Evolutionary conservation across 92 coral and sea anemone genomes (phyloP).

Genomic region (Bergia sp.): DNA sequence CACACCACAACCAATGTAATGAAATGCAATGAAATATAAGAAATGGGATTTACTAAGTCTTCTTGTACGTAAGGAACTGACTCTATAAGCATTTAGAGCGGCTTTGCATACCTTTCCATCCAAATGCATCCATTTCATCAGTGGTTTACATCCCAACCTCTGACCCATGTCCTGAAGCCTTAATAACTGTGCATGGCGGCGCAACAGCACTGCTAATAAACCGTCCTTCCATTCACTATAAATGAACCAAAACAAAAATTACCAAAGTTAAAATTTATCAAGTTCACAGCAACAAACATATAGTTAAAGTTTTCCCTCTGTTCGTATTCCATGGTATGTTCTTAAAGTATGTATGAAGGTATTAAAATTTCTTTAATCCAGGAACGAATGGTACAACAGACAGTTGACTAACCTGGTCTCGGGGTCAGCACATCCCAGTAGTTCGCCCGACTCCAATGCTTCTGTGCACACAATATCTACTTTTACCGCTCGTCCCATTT

Average conservation of each 20-base stretch:
- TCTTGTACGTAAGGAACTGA: background rate
- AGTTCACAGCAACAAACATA: background rate
- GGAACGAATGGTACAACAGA: background rate
- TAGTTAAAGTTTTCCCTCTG: too few species aligned
- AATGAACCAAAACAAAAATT: background rate
- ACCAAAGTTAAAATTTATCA: too few species aligned
- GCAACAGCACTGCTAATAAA: conserved; percentile 78
- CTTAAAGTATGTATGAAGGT: too few species aligned
- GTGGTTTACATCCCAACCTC: conserved; percentile 66
- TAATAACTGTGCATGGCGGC: conserved; percentile 79
- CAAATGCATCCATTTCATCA: conserved; percentile 97
- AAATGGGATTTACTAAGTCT: too few species aligned
- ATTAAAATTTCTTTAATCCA: background rate
- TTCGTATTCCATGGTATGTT: too few species aligned
- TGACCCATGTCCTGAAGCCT: conserved; percentile 73
- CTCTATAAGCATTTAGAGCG: background rate
- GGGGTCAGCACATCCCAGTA: conserved; percentile 82
- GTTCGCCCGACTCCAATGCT: conserved; percentile 85
- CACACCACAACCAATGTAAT: too few species aligned
- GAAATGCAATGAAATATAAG: too few species aligned
- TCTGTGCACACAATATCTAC: conserved; percentile 89
- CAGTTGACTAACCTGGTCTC: conserved; percentile 64
- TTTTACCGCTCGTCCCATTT: conserved; percentile 94
- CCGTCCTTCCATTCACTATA: conserved; percentile 96
- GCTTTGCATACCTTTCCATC: conserved; percentile 81